A percentile compares a stretch with the other conserved stretches of the same genome.
phyloP scores from a whole-genome alignment of 2,888 invertebrate genomes.

The Koerneria pararmatus region DNA sequence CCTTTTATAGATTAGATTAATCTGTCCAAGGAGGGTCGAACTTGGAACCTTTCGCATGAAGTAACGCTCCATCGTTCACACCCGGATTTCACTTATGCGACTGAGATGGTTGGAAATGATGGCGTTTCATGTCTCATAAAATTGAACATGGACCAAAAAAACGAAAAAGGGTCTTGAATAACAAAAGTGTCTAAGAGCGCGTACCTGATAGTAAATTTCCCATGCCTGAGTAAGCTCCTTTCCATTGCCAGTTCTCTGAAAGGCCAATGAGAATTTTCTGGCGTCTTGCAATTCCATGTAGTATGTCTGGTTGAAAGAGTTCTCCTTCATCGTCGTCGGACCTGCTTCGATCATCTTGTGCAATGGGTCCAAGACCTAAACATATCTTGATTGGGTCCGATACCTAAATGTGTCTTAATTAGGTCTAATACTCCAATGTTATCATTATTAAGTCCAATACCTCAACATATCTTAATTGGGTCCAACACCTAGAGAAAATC shows the following conservation, averaged over 20 bases:
- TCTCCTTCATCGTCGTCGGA: conserved; percentile 91
- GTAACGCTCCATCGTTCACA: too few species aligned
- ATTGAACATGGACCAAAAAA: too few species aligned
- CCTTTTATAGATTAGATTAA: too few species aligned
- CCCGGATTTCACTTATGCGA: too few species aligned
- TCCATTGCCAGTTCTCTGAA: conserved; percentile 76
- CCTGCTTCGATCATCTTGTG: conserved; percentile 90
- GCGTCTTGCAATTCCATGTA: conserved; percentile 90
- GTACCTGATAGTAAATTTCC: conserved; percentile 89
- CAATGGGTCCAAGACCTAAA: conserved; percentile 78
- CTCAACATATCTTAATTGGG: neutral
- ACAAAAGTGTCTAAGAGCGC: neutral
- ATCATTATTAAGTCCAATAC: too few species aligned
- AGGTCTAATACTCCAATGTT: too few species aligned
- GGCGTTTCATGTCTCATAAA: too few species aligned
- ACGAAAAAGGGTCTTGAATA: neutral
- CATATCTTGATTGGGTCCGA: neutral
- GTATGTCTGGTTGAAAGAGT: conserved; percentile 89
- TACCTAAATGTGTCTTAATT: too few species aligned
- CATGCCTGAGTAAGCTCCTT: conserved; percentile 89
- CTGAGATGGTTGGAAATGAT: too few species aligned
- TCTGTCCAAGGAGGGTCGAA: too few species aligned
- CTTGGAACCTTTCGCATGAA: too few species aligned
- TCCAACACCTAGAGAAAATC: too few species aligned
- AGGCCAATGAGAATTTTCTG: conserved; percentile 88